Evolutionary conservation across 2,888 invertebrate species (phyloP).

Genomic region (Linhomoeus sp.): DNA sequence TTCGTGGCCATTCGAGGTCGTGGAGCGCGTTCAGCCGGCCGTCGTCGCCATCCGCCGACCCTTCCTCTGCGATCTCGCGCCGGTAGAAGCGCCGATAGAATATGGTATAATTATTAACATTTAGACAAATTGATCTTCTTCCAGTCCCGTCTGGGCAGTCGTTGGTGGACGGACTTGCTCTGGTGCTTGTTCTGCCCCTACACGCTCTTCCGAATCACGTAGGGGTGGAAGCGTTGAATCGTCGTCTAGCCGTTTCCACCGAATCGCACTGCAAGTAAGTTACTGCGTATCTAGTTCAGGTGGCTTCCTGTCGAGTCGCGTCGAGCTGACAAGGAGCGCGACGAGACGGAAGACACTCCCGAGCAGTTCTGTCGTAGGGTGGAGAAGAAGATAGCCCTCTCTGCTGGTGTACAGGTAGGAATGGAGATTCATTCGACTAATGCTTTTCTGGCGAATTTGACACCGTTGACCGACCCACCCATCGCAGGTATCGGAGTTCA

Average conservation of each 20-base stretch:
- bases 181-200: slow-evolving; percentile 50
- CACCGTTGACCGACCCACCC: too few species aligned
- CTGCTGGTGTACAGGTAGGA: slow-evolving; percentile 32
- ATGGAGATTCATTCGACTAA: background rate
- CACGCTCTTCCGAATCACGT: slow-evolving; percentile 43
- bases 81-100: too few species aligned
- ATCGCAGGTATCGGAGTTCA: too few species aligned
- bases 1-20: slow-evolving; percentile 49
- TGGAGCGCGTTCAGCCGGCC: slow-evolving; percentile 48
- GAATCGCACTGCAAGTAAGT: background rate
- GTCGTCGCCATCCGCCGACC: slow-evolving; percentile 7
- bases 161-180: slow-evolving; percentile 44
- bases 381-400: slow-evolving; percentile 35
- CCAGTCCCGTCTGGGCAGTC: slow-evolving; percentile 38
- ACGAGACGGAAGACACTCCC: slow-evolving; percentile 16
- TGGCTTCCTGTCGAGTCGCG: slow-evolving; percentile 28
- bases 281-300: slow-evolving; percentile 19
- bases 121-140: too few species aligned
- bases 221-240: slow-evolving; percentile 14
- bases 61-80: background rate
- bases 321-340: slow-evolving; percentile 21
- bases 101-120: too few species aligned
- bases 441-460: background rate
- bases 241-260: too few species aligned
- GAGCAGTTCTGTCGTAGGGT: slow-evolving; percentile 38